Evolutionary conservation across 2,113 vertebrate genomes (phyloP), one percentile per base, ranked within the genome.

Genomic region (Anthoscopus minutus): DNA sequence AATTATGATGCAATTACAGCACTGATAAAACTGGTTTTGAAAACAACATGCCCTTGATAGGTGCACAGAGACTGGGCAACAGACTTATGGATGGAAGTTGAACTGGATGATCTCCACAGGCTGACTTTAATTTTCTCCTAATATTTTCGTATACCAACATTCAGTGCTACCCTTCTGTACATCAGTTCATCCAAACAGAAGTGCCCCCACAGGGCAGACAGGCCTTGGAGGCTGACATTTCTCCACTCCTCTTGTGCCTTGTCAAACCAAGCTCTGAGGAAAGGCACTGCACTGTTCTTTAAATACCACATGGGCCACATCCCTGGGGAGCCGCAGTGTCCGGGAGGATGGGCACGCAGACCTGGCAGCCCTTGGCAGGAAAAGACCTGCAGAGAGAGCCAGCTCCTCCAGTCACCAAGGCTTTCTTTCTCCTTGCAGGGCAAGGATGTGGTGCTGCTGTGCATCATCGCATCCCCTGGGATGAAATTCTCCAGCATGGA

Each of bases 391-490:
- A 45, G 28, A 73, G 48, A 35, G 50, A 81, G 38, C 0, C 0
- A 2, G 40, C 35, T 88, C 45, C 44, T 74, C 35, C 67, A 58
- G 64, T 37, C 10, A 17, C 25, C 0, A 1, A 66, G 19, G 35
- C 38, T 66, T 2, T 3, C 64, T 57, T 84, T 73, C n/a, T 81
- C 50, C 73, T 87, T 54, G 42, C 11, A 23, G 33, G 44, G 28
- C 31, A 44, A 35, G 30, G 24, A 21, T 1, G 76, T 28, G 16
- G 27, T 31, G 50, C 30, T 53, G 54, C 19, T 58, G 14, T 51
- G 33, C 64, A 64, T 65, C 4, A 0, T 37, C 13, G 13, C 23
- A 35, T 13, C 40, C 30, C 14, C 22, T 0, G 0, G 1, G 2
- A 62, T 7, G 10, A 24, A 61, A 65, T 74, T 54, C 31, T 65